Evolutionary conservation across 2,113 vertebrate species (phyloP).

Genomic region (Aythya baeri): DNA sequence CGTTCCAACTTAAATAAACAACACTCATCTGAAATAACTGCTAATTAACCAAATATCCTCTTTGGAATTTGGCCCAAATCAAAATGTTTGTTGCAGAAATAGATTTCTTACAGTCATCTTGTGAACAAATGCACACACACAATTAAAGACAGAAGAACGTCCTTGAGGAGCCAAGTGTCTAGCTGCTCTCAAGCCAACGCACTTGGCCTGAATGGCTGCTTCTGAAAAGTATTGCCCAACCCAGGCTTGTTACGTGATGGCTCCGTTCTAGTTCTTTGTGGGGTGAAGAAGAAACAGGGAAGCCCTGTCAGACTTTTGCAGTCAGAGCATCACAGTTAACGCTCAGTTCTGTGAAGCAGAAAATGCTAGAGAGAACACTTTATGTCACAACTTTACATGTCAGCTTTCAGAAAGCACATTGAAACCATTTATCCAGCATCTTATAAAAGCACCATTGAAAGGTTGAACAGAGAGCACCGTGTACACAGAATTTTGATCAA

Average conservation of each 20-base stretch:
- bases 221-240: background rate
- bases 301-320: background rate
- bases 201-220: background rate
- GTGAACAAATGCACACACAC: background rate
- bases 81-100: background rate
- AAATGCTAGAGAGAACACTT: background rate
- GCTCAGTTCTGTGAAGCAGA: background rate
- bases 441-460: slow-evolving; percentile 62
- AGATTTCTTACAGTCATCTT: background rate
- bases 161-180: background rate
- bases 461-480: slow-evolving; percentile 32
- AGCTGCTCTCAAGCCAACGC: background rate
- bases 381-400: background rate
- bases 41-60: background rate
- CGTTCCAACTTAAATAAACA: background rate
- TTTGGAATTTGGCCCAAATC: background rate
- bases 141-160: background rate
- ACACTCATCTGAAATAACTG: background rate
- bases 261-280: background rate
- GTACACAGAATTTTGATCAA: background rate
- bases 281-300: background rate
- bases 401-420: background rate
- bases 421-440: slow-evolving; percentile 41
- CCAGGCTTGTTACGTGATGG: background rate
- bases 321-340: background rate